These are phyloP conservation scores for Thyatira batis DNA, from an alignment of 2,888 invertebrate genomes.

Conservation along the genomic window DNA sequence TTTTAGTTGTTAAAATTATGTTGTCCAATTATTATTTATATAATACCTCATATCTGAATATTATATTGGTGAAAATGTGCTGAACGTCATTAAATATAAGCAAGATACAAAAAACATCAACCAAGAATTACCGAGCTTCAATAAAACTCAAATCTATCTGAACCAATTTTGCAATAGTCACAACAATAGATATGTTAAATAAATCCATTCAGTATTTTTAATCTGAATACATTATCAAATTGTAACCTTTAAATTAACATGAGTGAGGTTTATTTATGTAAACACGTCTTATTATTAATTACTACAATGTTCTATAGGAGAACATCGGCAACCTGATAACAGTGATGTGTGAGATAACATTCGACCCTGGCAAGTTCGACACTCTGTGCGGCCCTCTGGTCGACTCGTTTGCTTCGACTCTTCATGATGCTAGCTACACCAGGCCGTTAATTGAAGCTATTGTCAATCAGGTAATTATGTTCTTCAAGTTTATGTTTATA, in stretches of 20 bases:
- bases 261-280: background rate
- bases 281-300: background rate
- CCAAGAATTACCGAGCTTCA: too few species aligned
- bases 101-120: too few species aligned
- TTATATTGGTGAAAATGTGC: too few species aligned
- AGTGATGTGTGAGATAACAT: slow-evolving; percentile 88
- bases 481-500: background rate
- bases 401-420: slow-evolving; percentile 85
- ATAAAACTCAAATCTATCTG: too few species aligned
- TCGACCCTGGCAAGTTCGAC: slow-evolving; percentile 90
- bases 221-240: background rate
- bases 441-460: slow-evolving; percentile 85
- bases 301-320: slow-evolving; percentile 50
- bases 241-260: background rate
- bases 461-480: slow-evolving; percentile 81
- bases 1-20: too few species aligned
- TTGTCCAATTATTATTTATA: too few species aligned
- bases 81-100: too few species aligned
- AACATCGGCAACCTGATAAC: slow-evolving; percentile 84
- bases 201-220: background rate
- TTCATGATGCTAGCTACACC: slow-evolving; percentile 84
- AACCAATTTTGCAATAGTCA: background rate
- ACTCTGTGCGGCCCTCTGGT: slow-evolving; percentile 86
- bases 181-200: background rate
- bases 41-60: too few species aligned